phyloP scores from a whole-genome alignment of 2,797 vertebrate species.

The Perodicticus potto region DNA sequence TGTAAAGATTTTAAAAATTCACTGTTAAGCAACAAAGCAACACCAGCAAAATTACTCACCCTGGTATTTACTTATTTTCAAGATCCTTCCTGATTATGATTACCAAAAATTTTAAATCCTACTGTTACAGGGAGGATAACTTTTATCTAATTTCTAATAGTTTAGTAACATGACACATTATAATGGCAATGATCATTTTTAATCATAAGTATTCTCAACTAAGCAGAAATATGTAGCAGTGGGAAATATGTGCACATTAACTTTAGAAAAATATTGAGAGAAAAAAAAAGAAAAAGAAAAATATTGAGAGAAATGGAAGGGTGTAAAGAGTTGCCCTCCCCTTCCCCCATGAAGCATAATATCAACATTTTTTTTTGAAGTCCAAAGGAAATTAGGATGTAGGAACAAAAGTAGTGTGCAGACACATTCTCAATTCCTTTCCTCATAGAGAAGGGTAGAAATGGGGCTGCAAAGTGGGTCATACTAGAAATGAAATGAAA shows the following conservation, averaged over 20 bases:
- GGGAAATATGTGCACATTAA: not conserved
- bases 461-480: not conserved
- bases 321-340: not conserved
- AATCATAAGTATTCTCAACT: conserved; percentile 10
- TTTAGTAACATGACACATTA: not conserved
- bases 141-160: not conserved
- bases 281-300: too few relatives aligned
- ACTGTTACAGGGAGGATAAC: not conserved
- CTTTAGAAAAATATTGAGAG: not conserved
- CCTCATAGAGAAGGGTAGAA: not conserved
- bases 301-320: not conserved
- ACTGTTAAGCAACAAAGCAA: not conserved
- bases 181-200: not conserved
- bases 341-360: not conserved
- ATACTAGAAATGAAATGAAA: not conserved
- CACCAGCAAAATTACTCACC: not conserved
- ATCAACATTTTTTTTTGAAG: not conserved
- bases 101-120: conserved; percentile 23
- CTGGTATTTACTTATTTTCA: not conserved
- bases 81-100: not conserved
- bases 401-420: not conserved
- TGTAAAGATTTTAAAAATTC: not conserved
- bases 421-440: not conserved
- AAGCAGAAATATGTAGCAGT: not conserved
- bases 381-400: not conserved